Base-by-base conservation (phyloP, 2,113 vertebrate genomes). In the Corvus cornix region DNA sequence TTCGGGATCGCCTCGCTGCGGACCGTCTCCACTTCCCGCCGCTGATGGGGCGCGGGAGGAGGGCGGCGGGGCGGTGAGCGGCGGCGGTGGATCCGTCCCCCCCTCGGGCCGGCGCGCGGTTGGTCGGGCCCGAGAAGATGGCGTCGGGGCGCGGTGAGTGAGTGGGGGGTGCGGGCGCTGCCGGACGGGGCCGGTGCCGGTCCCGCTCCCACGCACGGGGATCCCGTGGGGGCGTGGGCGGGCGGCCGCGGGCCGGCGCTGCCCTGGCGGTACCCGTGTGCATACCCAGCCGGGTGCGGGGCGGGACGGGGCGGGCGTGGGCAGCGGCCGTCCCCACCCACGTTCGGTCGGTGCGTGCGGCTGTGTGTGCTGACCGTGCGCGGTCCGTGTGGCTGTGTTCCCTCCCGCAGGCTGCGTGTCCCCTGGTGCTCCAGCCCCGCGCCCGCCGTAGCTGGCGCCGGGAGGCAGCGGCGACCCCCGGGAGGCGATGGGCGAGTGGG, bases 401-500 rank as follows among this genome's bases (percentile, higher is more conserved):
- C 39, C 39, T 76, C 63, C 70, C 79, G 35, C 72, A 90, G 75
- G 43, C 5, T 43, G 43, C 76, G 43, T 12, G 75, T 49, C 26
- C 35, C 26, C 7, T 1, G 31, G 18, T 16, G 68, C 19, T 28
- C 69, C 84, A 46, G 64, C 43, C 28, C 7, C 20, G 30, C 31
- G 22, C 46, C 68, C 22, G 16, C 43, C 31, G 4, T 80, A 46
- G 70, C 26, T 13, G 11, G 8, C 4, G 8, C 82, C 28, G 18
- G 13, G 77, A 80, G 63, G 59, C 77, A 77, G 83, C n/a, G 3
- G 85, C 3, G 70, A 44, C n/a, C 49, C 7, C 4, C 13, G 4
- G 20, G 4, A 74, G 87, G 64, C n/a, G 19, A 97, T 98, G 98
- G 82, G 77, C 3, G 96, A 98, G 80, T 99, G 99, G 99, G 98